A percentile compares a stretch with the other conserved stretches of the same genome.
phyloP scores from a whole-genome alignment of 2,113 vertebrate species.

The Myotis yumanensis region DNA sequence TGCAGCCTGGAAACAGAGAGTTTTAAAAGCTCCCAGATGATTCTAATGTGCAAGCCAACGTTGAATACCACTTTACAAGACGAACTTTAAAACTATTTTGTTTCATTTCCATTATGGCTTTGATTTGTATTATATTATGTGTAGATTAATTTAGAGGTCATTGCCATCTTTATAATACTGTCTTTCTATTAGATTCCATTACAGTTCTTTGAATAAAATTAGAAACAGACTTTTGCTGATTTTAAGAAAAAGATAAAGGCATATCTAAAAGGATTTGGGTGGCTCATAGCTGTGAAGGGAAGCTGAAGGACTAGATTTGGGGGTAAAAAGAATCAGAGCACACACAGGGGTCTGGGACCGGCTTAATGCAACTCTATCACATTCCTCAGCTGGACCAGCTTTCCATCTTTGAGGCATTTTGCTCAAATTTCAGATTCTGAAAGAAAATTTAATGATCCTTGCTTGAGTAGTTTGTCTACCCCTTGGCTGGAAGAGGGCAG shows the following conservation, averaged over 20 bases:
- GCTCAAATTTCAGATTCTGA: background rate
- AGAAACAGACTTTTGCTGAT: background rate
- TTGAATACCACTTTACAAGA: constrained; percentile 5
- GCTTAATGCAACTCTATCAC: background rate
- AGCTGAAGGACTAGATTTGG: background rate
- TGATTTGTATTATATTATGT: background rate
- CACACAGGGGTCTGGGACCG: too few relatives aligned
- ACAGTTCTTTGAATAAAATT: constrained; percentile 10
- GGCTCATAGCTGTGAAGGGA: background rate
- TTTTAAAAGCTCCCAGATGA: background rate
- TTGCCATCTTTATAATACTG: background rate
- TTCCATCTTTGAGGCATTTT: background rate
- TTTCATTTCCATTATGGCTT: constrained; percentile 23
- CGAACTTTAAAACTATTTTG: background rate
- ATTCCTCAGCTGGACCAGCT: background rate
- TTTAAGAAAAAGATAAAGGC: background rate
- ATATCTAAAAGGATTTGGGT: background rate
- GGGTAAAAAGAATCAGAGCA: background rate
- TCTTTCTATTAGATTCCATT: background rate
- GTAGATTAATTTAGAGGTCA: constrained; percentile 26
- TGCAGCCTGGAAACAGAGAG: background rate
- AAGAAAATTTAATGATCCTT: background rate
- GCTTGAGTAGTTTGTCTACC: background rate
- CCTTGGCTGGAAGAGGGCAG: background rate
- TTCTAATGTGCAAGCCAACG: background rate